A percentile compares a stretch with the other conserved stretches of the same genome.
phyloP scores from a whole-genome alignment of 2,797 vertebrate genomes.

The Lutjanus campechanus region DNA sequence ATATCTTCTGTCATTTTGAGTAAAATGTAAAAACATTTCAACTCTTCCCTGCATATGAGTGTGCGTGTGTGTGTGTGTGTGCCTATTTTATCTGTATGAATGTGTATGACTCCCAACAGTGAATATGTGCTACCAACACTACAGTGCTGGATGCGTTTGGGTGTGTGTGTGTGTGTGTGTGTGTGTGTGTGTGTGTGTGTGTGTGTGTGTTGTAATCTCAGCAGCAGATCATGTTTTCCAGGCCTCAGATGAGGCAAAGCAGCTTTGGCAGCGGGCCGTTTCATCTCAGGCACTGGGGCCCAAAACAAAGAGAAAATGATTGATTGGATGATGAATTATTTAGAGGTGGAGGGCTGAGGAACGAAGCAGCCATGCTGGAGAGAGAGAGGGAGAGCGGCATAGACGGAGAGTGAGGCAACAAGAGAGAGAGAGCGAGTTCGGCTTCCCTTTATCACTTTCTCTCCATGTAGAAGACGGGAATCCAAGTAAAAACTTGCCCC shows the following conservation, averaged over 20 bases:
- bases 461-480: constrained; percentile 81
- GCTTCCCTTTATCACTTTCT: constrained; percentile 70
- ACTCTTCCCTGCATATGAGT: constrained; percentile 10
- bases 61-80: constrained; percentile 1
- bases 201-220: constrained; percentile 85
- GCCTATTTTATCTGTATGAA: constrained; percentile 53
- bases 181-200: constrained; percentile 58
- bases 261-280: constrained; percentile 87
- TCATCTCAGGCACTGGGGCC: constrained; percentile 90
- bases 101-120: constrained; percentile 69
- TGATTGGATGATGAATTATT: constrained; percentile 93
- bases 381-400: constrained; percentile 67
- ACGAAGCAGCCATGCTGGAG: constrained; percentile 79
- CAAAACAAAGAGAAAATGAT: constrained; percentile 92
- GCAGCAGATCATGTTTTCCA: constrained; percentile 89
- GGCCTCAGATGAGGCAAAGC: constrained; percentile 90
- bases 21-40: constrained; percentile 41
- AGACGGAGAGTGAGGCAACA: constrained; percentile 59
- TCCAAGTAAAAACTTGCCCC: constrained; percentile 79
- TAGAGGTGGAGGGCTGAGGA: constrained; percentile 87
- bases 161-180: constrained; percentile 49
- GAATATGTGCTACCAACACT: constrained; percentile 63
- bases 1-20: constrained; percentile 33
- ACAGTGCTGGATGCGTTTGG: constrained; percentile 65
- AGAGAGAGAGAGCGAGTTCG: constrained; percentile 60